These are phyloP conservation scores for Cerastoderma edule DNA, from an alignment of 2,888 invertebrate species.

Conservation along the genomic window DNA sequence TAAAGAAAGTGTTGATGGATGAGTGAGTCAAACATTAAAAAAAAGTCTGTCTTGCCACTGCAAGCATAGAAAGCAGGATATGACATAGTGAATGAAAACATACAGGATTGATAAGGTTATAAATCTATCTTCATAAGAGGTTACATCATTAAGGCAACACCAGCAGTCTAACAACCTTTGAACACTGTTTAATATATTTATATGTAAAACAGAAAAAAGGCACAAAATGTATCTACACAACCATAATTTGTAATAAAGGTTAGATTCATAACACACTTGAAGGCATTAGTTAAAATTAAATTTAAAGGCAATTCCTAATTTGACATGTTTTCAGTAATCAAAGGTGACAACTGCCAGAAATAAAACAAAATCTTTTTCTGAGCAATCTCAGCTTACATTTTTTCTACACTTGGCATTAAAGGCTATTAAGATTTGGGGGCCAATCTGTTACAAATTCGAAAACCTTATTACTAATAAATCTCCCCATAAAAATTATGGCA, in stretches of 20 bases:
- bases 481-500: too few relatives aligned
- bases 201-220: constrained; percentile 11
- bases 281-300: background rate
- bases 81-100: too few relatives aligned
- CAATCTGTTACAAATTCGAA: too few relatives aligned
- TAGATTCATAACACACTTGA: background rate
- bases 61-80: too few relatives aligned
- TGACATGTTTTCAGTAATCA: too few relatives aligned
- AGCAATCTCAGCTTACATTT: background rate
- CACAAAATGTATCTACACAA: constrained; percentile 14
- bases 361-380: too few relatives aligned
- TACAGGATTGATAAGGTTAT: too few relatives aligned
- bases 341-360: too few relatives aligned
- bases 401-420: background rate
- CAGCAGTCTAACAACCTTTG: background rate
- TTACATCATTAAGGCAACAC: too few relatives aligned
- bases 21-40: background rate
- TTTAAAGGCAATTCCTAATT: background rate
- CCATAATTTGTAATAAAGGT: background rate
- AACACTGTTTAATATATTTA: background rate
- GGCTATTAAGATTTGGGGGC: too few relatives aligned
- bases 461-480: too few relatives aligned
- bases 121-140: too few relatives aligned
- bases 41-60: background rate
- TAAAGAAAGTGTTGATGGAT: constrained; percentile 7